Conservation (phyloP, 2,888 invertebrate genomes). For the Aricia artaxerxes region DNA sequence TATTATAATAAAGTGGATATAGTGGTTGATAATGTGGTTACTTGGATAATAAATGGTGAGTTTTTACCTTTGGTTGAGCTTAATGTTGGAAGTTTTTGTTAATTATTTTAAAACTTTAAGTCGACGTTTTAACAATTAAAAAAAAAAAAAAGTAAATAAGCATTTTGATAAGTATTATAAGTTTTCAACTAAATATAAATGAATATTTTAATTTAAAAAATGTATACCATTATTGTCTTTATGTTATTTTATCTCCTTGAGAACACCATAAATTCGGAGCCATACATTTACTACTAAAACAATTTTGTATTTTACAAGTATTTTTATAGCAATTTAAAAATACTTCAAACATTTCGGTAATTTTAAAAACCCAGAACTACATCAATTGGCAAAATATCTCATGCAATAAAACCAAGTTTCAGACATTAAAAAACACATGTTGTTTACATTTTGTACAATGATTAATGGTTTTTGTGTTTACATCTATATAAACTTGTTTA, state of each 20-base stretch:
- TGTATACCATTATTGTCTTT: background rate
- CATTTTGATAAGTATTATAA: background rate
- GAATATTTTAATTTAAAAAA: background rate
- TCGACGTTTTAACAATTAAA: too few relatives aligned
- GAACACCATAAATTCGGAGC: background rate
- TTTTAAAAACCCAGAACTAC: background rate
- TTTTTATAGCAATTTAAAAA: background rate
- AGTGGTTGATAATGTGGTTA: background rate
- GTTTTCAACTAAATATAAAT: background rate
- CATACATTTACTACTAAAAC: background rate
- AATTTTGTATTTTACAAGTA: background rate
- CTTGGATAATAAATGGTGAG: background rate
- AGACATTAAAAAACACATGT: conserved; percentile 12
- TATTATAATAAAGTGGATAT: background rate
- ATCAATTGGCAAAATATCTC: background rate
- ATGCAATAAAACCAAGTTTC: conserved; percentile 15
- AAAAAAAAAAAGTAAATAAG: background rate
- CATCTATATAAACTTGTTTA: background rate
- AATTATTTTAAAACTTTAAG: background rate
- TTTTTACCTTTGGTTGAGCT: background rate
- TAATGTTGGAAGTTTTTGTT: background rate
- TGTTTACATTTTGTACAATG: background rate
- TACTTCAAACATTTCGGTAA: background rate
- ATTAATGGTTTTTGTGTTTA: conserved; percentile 17
- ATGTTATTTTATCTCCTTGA: background rate